Evolutionary conservation across 2,888 invertebrate species (phyloP).

Genomic region (Andrena flavipes): DNA sequence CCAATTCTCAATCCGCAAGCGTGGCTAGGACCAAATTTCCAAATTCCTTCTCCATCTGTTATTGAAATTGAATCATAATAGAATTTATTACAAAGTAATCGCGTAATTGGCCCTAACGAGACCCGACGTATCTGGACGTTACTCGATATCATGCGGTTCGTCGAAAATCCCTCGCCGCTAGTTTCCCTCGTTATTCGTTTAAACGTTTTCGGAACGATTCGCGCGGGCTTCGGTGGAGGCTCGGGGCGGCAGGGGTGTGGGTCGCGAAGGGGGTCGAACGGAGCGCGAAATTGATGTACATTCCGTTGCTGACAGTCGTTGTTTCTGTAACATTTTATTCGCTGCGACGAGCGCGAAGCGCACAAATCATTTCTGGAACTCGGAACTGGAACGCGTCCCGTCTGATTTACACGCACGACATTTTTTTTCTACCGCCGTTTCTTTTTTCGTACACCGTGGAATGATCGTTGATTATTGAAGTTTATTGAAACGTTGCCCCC

Average conservation of each 20-base stretch:
- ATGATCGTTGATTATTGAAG: constrained; percentile 43
- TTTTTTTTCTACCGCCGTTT: background rate
- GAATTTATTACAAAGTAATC: background rate
- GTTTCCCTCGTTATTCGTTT: constrained; percentile 43
- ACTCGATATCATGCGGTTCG: background rate
- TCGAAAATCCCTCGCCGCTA: constrained; percentile 36
- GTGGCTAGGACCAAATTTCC: background rate
- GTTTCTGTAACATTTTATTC: constrained; percentile 56
- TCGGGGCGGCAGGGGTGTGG: background rate
- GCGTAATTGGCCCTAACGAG: constrained; percentile 20
- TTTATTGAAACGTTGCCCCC: constrained; percentile 37
- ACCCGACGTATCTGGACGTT: background rate
- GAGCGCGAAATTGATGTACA: constrained; percentile 50
- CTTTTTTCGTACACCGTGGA: background rate
- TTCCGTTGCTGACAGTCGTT: constrained; percentile 44
- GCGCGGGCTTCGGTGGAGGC: constrained; percentile 14
- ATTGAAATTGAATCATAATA: background rate
- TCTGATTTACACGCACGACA: constrained; percentile 42
- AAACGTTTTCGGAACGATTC: constrained; percentile 39
- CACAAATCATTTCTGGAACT: constrained; percentile 39
- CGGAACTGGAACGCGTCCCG: constrained; percentile 31
- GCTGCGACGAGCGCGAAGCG: constrained; percentile 14
- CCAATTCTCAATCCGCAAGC: background rate
- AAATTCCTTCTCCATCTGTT: background rate
- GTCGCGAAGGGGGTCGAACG: background rate